phyloP scores from a whole-genome alignment of 2,113 vertebrate species.

The Macheiramphus alcinus region DNA sequence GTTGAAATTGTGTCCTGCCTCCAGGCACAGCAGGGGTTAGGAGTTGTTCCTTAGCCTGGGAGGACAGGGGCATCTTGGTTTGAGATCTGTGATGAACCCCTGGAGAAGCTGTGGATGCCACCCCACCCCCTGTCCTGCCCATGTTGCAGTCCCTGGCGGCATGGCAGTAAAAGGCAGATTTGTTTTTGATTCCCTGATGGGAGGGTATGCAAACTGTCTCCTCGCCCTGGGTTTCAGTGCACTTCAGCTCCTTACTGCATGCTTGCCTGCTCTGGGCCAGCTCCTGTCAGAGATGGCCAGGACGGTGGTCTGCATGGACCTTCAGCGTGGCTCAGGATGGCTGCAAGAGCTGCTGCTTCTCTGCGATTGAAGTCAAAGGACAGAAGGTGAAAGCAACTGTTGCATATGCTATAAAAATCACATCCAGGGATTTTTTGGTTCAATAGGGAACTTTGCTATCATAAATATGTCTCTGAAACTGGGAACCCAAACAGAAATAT shows the following conservation, averaged over 20 bases:
- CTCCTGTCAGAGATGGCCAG: rapidly evolving
- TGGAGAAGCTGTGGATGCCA: neutral
- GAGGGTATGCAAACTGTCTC: neutral
- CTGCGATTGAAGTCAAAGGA: neutral
- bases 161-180: neutral
- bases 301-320: neutral
- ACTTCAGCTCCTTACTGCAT: neutral
- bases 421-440: neutral
- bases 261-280: neutral
- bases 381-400: neutral
- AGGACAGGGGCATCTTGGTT: neutral
- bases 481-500: neutral
- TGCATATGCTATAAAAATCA: neutral
- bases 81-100: neutral
- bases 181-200: neutral
- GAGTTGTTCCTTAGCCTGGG: neutral
- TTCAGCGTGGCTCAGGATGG: neutral
- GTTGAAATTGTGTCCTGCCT: neutral
- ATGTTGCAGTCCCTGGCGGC: rapidly evolving
- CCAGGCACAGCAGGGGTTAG: neutral
- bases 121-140: rapidly evolving
- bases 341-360: neutral
- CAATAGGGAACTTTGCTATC: neutral
- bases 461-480: neutral
- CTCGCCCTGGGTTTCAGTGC: neutral